Percentiles rank a stretch among this genome's conserved stretches.
Conservation (phyloP, 2,797 vertebrate genomes). For the Anas acuta region DNA sequence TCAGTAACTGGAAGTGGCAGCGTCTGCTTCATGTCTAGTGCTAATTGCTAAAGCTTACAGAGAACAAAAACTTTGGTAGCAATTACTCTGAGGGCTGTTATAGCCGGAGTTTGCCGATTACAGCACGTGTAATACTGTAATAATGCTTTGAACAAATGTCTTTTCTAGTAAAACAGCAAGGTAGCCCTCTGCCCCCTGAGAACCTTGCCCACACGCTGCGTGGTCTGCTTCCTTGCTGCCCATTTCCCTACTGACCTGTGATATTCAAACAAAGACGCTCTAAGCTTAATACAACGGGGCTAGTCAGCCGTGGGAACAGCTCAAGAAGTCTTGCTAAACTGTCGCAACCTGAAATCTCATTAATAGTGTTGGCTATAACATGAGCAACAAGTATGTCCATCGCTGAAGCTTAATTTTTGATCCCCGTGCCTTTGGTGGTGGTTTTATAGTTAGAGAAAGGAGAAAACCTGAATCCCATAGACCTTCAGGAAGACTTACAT, state of each 20-base stretch:
- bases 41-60: background rate
- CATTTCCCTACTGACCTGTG: background rate
- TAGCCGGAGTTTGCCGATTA: background rate
- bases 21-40: background rate
- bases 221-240: background rate
- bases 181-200: background rate
- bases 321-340: background rate
- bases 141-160: background rate
- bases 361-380: background rate
- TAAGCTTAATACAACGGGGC: background rate
- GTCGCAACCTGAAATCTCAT: background rate
- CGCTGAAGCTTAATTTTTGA: background rate
- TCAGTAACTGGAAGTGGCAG: background rate
- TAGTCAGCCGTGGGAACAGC: background rate
- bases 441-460: background rate
- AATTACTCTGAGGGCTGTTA: background rate
- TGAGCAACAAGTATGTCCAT: background rate
- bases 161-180: background rate
- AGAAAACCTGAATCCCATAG: background rate
- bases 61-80: background rate
- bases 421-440: background rate
- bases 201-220: background rate
- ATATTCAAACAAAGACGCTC: background rate
- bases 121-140: background rate
- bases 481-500: conserved; percentile 29